Evolutionary conservation across 2,113 vertebrate species (phyloP).

Genomic region (Clinocottus analis): DNA sequence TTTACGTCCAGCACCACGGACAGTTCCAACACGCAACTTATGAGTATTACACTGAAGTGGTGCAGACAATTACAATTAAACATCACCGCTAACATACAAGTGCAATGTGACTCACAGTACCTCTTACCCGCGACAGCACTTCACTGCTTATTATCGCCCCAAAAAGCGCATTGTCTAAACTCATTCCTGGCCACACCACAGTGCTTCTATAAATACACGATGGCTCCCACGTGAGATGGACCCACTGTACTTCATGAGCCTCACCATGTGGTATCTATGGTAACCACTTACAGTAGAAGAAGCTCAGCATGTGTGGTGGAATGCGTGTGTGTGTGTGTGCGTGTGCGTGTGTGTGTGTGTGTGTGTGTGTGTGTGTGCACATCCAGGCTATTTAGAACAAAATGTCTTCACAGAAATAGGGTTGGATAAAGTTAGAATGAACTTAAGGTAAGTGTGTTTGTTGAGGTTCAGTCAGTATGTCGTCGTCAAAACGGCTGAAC

Average conservation of each 20-base stretch:
- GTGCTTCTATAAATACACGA: constrained; percentile 78
- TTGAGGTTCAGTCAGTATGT: neutral
- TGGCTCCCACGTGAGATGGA: constrained; percentile 77
- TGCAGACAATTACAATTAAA: constrained; percentile 34
- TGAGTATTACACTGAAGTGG: constrained; percentile 5
- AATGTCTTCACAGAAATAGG: constrained; percentile 39
- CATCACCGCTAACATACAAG: constrained; percentile 16
- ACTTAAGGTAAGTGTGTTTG: neutral
- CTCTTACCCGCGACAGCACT: constrained; percentile 6
- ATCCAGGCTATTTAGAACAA: constrained; percentile 38
- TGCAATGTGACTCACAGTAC: neutral
- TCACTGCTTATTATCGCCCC: constrained; percentile 35
- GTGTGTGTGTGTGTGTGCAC: constrained; percentile 31
- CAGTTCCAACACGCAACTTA: neutral
- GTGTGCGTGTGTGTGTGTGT: constrained; percentile 41
- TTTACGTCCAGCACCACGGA: constrained; percentile 28
- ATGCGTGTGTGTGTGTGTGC: constrained; percentile 56
- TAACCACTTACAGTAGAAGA: constrained; percentile 79
- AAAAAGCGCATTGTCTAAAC: constrained; percentile 64
- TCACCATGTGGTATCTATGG: constrained; percentile 79
- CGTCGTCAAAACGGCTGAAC: neutral
- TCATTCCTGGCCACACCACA: constrained; percentile 70
- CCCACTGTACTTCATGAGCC: constrained; percentile 78
- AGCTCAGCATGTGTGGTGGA: constrained; percentile 61
- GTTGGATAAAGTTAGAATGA: neutral